Evolutionary conservation across 1,140 invertebrate species (phyloP).

Genomic region (Antheraea mylitta): DNA sequence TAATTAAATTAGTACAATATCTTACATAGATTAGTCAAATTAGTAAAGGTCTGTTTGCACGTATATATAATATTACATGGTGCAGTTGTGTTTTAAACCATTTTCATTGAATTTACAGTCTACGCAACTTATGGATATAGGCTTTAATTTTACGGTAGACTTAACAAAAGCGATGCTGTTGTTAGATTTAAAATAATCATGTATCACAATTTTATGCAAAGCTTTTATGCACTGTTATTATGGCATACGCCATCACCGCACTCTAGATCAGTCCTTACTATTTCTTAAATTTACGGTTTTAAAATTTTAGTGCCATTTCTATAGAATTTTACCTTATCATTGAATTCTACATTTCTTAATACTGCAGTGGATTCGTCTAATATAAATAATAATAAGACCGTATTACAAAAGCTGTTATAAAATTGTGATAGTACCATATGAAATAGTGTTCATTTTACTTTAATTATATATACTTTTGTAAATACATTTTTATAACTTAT

Average conservation of each 20-base stretch:
- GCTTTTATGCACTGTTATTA: constrained; percentile 1
- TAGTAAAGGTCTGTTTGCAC: background rate
- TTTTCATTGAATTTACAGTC: constrained; percentile 10
- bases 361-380: too few relatives aligned
- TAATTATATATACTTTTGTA: constrained; percentile 49
- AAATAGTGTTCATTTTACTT: constrained; percentile 25
- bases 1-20: background rate
- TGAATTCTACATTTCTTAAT: background rate
- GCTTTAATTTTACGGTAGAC: constrained; percentile 25
- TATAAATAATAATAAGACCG: background rate
- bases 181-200: constrained; percentile 22
- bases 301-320: background rate
- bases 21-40: background rate
- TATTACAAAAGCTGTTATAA: background rate
- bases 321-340: background rate
- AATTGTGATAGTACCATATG: constrained; percentile 8
- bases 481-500: constrained; percentile 45
- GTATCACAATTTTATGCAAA: constrained; percentile 10
- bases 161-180: constrained; percentile 16
- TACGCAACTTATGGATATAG: constrained; percentile 16
- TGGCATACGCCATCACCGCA: background rate
- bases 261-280: background rate
- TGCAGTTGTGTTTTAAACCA: background rate
- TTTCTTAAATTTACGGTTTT: background rate
- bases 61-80: too few relatives aligned